Conservation (phyloP, 2,797 vertebrate genomes). For the Argya squamiceps region DNA sequence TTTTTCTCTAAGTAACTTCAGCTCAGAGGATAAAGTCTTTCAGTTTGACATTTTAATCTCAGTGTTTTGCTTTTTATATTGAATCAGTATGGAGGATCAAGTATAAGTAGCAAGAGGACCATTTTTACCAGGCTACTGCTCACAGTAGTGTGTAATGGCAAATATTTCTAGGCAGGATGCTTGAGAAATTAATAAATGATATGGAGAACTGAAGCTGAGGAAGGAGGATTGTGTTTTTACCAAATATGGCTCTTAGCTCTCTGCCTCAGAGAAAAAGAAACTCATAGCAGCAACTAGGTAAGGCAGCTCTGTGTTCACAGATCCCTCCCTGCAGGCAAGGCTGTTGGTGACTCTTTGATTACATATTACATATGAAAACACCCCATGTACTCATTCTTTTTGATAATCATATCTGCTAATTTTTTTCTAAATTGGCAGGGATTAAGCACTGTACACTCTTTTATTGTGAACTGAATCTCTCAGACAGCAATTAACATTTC, state of each 20-base stretch:
- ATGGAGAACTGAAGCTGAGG: background rate
- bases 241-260: background rate
- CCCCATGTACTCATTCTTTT: background rate
- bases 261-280: background rate
- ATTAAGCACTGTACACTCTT: background rate
- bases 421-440: conserved; percentile 9
- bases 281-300: background rate
- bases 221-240: background rate
- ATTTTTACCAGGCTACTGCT: background rate
- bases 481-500: conserved; percentile 64
- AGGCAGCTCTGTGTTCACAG: background rate
- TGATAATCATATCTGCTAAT: background rate
- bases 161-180: background rate
- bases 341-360: background rate
- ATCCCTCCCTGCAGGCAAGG: background rate
- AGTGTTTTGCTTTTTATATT: background rate
- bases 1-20: background rate
- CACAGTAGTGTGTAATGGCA: background rate
- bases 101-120: background rate
- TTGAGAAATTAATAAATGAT: background rate
- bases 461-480: conserved; percentile 39
- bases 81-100: background rate
- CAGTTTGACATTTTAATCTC: background rate
- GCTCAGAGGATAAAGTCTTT: background rate
- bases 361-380: background rate